Base-by-base conservation (phyloP, 2,888 invertebrate genomes). In the Cephus nigrinus region DNA sequence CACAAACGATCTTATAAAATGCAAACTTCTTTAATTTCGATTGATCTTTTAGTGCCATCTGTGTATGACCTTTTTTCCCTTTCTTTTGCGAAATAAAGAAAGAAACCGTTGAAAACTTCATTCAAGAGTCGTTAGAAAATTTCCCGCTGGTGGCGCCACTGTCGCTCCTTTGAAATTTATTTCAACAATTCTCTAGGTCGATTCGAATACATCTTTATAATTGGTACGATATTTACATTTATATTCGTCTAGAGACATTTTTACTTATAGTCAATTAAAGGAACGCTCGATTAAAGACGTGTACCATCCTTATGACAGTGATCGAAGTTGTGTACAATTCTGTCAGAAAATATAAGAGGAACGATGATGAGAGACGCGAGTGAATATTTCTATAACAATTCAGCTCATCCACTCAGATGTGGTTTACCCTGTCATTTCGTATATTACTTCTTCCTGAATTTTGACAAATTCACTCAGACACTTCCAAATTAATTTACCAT, bases 1-100 rank as follows among this genome's bases (percentile, higher is more conserved):
- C 78, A 23, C 12, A 73, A 73, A 75, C 75, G 73, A 71, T 68
- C 12, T 3, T 36, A 71, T 71, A 71, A 23, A 71, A 3, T 12
- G 74, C 12, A 33, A 74, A 71, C 71, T 0, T 30, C 71, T 71
- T 11, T 12, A 55, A 23, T 71, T 71, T 71, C 15, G 11, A 33
- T 71, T 33, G 30, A 33, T 15, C 12, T 30, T 30, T 11, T 3
- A 71, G 4, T 33, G 55, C 55, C 23, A 0, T 23, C 55, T 9
- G 23, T 9, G 2, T 55, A 2, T 23, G 2, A 55, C 55, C 23
- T 23, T 9, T 55, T 40, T 40, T 4, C 40, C 23, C 55, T 23
- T 23, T 15, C 23, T 55, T 0, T 23, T 2, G 9, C 23, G 23
- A 55, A 23, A 55, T 9, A 55, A 55, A 23, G 9, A 23, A 55